Evolutionary conservation across 2,113 vertebrate species (phyloP).

Genomic region (Gobiocypris rarus): DNA sequence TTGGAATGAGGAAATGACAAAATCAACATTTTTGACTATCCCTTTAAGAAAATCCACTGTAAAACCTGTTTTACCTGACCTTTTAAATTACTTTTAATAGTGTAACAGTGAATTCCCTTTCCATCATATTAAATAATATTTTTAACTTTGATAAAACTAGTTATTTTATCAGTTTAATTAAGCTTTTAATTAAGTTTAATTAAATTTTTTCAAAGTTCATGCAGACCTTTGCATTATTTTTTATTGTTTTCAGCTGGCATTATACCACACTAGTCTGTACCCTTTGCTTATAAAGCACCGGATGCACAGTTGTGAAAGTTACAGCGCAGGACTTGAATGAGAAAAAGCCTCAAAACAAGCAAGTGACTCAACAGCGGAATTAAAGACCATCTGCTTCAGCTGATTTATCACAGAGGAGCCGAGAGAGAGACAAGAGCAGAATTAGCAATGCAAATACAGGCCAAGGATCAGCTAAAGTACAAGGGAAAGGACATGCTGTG

Average conservation of each 20-base stretch:
- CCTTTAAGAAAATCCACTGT: too few species aligned
- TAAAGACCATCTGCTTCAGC: constrained; percentile 55
- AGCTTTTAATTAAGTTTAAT: too few species aligned
- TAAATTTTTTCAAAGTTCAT: background rate
- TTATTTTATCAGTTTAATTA: too few species aligned
- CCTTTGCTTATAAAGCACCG: constrained; percentile 7
- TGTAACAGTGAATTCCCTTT: background rate
- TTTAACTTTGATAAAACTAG: background rate
- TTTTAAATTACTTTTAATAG: background rate
- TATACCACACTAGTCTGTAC: background rate
- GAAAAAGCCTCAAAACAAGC: constrained; percentile 38
- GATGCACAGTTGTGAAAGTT: constrained; percentile 29
- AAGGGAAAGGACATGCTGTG: constrained; percentile 49
- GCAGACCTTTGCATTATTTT: background rate
- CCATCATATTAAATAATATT: background rate
- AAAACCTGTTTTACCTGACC: background rate
- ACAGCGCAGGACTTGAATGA: constrained; percentile 41
- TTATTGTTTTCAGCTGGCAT: background rate
- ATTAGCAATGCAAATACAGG: constrained; percentile 58
- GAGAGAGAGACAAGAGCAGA: constrained; percentile 41
- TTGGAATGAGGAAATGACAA: background rate
- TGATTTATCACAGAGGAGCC: constrained; percentile 52
- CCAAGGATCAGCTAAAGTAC: constrained; percentile 58
- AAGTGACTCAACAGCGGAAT: constrained; percentile 40
- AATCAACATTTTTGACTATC: background rate